Percentiles rank a stretch among this genome's conserved stretches.
phyloP scores from a whole-genome alignment of 2,888 invertebrate species.

The Oligia strigilis region DNA sequence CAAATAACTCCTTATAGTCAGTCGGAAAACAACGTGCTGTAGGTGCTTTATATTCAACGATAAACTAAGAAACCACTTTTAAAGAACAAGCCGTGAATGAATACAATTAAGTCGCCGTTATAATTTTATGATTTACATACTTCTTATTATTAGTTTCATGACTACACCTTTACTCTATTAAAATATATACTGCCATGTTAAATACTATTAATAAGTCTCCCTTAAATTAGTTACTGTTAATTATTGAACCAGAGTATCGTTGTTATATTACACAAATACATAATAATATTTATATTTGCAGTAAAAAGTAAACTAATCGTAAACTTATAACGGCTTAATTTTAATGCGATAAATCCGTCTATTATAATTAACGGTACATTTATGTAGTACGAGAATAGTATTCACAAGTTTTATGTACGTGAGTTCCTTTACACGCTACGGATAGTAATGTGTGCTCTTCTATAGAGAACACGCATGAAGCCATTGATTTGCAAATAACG shows the following conservation, averaged over 20 bases:
- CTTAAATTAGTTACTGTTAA: constrained; percentile 54
- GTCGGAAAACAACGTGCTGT: constrained; percentile 65
- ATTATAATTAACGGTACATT: constrained; percentile 56
- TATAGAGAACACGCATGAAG: constrained; percentile 31
- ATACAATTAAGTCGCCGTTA: constrained; percentile 55
- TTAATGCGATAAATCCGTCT: constrained; percentile 60
- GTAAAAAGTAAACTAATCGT: constrained; percentile 52
- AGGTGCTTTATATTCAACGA: constrained; percentile 63
- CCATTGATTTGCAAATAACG: constrained; percentile 48
- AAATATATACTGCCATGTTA: constrained; percentile 57
- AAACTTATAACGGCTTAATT: constrained; percentile 64
- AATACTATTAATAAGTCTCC: constrained; percentile 37
- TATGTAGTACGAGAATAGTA: constrained; percentile 52
- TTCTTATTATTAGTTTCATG: constrained; percentile 31
- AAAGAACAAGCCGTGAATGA: constrained; percentile 44
- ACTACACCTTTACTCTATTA: constrained; percentile 39
- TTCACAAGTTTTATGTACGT: constrained; percentile 58
- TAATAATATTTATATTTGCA: constrained; percentile 50
- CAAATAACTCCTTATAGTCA: constrained; percentile 63
- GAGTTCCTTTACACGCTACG: constrained; percentile 68
- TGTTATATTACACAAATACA: constrained; percentile 53
- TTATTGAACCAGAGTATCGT: constrained; percentile 55
- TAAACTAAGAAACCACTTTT: constrained; percentile 52
- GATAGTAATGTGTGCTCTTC: constrained; percentile 51
- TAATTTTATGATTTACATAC: constrained; percentile 58